These are phyloP conservation scores for Metridium senile DNA, from an alignment of 92 coral and sea anemone species.

Conservation along the genomic window DNA sequence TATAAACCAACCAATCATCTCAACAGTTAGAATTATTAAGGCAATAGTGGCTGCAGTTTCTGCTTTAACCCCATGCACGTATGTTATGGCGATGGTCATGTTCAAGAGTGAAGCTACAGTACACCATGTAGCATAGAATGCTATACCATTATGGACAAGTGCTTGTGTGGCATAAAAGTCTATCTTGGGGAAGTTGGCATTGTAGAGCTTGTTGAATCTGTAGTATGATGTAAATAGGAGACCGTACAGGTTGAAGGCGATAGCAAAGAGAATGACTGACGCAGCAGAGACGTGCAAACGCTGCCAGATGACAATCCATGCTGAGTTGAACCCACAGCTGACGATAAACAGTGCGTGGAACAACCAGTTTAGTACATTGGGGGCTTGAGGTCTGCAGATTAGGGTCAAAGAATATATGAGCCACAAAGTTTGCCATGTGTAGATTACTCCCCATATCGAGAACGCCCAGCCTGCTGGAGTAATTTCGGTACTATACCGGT, in stretches of 20 bases:
- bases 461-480: conserved; percentile 98
- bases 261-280: conserved; percentile 49
- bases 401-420: conserved; percentile 71
- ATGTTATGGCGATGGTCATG: conserved; percentile 79
- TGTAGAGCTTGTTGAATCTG: conserved; percentile 46
- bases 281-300: conserved; percentile 48
- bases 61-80: conserved; percentile 53
- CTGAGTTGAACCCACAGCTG: conserved; percentile 45
- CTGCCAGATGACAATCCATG: conserved; percentile 76
- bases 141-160: conserved; percentile 83
- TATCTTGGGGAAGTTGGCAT: conserved; percentile 26
- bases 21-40: conserved; percentile 72
- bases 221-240: conserved; percentile 59
- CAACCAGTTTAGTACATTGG: conserved; percentile 47
- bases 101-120: conserved; percentile 78
- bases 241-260: conserved; percentile 52
- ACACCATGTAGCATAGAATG: conserved; percentile 84
- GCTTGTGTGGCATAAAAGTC: conserved; percentile 66
- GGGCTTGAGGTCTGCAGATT: conserved; percentile 56
- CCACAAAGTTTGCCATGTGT: conserved; percentile 74
- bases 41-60: conserved; percentile 64
- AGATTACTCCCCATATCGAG: conserved; percentile 91
- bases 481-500: conserved; percentile 62
- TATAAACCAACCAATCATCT: conserved; percentile 73
- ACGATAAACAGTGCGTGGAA: conserved; percentile 55